Conservation (phyloP, 2,113 vertebrate species). For the Chunga burmeisteri region DNA sequence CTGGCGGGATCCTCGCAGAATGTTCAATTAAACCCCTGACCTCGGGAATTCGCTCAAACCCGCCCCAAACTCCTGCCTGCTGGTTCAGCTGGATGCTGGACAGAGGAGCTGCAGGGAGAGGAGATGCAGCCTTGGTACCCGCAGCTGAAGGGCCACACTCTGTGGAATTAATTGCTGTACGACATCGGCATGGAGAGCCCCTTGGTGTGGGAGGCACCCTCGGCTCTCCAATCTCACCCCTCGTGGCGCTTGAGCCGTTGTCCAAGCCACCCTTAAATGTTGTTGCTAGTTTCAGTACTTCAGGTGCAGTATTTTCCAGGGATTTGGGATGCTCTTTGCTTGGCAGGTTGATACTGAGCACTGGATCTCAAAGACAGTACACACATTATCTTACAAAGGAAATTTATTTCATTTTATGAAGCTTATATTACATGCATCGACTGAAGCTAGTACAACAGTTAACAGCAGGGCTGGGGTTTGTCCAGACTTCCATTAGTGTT, state of each 20-base stretch:
- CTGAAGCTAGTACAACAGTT: slow-evolving; percentile 54
- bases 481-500: background rate
- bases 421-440: slow-evolving; percentile 73
- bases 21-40: background rate
- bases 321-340: background rate
- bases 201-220: rapidly evolving
- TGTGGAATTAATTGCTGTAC: rapidly evolving
- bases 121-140: rapidly evolving
- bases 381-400: slow-evolving; percentile 51
- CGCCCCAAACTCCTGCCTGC: background rate
- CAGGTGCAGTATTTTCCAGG: background rate
- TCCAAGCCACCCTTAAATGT: background rate
- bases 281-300: rapidly evolving
- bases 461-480: slow-evolving; percentile 22
- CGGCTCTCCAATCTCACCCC: background rate
- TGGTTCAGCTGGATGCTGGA: too few species aligned
- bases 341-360: background rate
- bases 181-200: rapidly evolving
- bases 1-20: rapidly evolving
- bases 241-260: too few species aligned
- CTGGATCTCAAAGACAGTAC: background rate
- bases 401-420: slow-evolving; percentile 76
- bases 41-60: background rate
- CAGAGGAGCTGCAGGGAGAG: background rate
- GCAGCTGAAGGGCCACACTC: background rate